Base-by-base conservation (phyloP, 2,113 vertebrate genomes). In the Scomber scombrus region DNA sequence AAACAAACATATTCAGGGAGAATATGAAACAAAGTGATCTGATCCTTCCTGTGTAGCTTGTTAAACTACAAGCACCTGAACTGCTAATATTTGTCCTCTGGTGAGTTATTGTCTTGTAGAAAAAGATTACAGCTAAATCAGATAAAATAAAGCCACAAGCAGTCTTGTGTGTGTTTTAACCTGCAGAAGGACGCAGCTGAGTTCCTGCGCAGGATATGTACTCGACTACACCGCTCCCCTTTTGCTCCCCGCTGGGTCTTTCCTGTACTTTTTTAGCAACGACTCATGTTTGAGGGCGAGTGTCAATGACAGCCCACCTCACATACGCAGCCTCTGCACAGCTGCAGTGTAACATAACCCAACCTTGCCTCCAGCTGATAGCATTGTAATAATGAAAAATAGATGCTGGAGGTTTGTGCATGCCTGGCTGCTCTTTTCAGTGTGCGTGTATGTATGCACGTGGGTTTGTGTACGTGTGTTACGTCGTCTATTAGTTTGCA, bases 301-400 rank as follows among this genome's bases (percentile, higher is more conserved):
- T 85, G 85, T 92, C 87, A 85, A 71, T 82, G 91, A 85, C 91
- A 89, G 79, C 75, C 60, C 77, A 82, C 86, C 89, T 88, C 58
- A 21, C 72, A 26, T 81, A 65, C 71, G 68, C 81, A 65, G 67
- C 21, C 51, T 67, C 67, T 56, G 78, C 71, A 29, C 83, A 84
- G 81, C 81, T 62, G 79, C 72, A 68, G 69, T 7, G 47, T 43
- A 79, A 82, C 74, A 61, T 57, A 52, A 61, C 52, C 57, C 76
- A 70, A 82, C 89, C 85, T 90, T 82, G 79, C 87, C 84, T 91
- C 75, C 75, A 91, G 86, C 89, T 81, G 87, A 85, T 75, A 74
- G 74, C 60, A 73, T 83, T 85, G 74, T 88, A 84, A 78, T 87
- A 64, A 87, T 88, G 83, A 90, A 85, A 91, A 87, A 90, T 89